Conservation (phyloP, 1,140 invertebrate species). For the Cotesia chilonis region DNA sequence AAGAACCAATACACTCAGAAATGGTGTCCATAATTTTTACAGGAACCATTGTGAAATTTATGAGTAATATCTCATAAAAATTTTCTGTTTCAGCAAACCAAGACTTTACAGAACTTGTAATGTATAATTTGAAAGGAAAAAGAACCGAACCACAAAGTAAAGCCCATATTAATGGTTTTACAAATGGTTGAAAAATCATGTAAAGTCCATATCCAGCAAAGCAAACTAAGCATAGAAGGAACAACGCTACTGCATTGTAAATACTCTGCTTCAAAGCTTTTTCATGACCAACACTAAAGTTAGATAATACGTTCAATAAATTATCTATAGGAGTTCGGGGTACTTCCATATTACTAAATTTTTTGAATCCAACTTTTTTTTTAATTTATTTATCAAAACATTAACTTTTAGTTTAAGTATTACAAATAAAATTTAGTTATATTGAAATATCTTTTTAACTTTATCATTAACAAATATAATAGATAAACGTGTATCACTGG, state of each 20-base stretch:
- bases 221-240: constrained; percentile 73
- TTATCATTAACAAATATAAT: too few relatives aligned
- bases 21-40: constrained; percentile 75
- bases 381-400: too few relatives aligned
- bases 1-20: constrained; percentile 76
- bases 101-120: constrained; percentile 74
- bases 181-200: constrained; percentile 87
- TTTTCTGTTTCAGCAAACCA: constrained; percentile 76
- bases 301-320: constrained; percentile 58
- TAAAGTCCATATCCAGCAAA: constrained; percentile 82
- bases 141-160: constrained; percentile 89
- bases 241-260: constrained; percentile 83
- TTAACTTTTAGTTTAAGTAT: too few relatives aligned
- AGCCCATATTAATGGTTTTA: constrained; percentile 93
- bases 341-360: constrained; percentile 44
- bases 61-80: constrained; percentile 69
- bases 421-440: too few relatives aligned
- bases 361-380: too few relatives aligned
- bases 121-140: constrained; percentile 84
- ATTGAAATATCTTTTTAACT: too few relatives aligned
- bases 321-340: constrained; percentile 59
- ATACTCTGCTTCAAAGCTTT: constrained; percentile 88
- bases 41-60: constrained; percentile 80
- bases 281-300: constrained; percentile 67
- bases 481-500: too few relatives aligned